These are phyloP conservation scores for Ranitomeya variabilis DNA, from an alignment of 2,113 vertebrate genomes.

Conservation along the genomic window DNA sequence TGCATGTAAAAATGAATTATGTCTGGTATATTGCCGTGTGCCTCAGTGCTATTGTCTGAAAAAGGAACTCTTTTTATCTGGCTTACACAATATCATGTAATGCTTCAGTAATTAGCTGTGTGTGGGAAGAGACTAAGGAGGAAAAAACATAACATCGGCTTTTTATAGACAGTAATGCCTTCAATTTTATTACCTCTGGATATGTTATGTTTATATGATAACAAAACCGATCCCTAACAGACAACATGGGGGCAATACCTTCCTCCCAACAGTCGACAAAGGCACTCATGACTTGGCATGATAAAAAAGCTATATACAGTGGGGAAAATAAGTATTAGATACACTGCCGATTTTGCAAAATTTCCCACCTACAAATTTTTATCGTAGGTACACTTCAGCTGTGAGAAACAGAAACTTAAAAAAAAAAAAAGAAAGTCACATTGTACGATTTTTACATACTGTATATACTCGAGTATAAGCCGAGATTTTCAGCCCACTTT, in stretches of 20 bases:
- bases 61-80: conserved; percentile 26
- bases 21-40: conserved; percentile 9
- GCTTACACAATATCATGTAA: conserved; percentile 10
- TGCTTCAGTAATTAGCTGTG: conserved; percentile 17
- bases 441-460: too few species aligned
- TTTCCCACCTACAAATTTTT: too few species aligned
- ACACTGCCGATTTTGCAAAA: too few species aligned
- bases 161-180: conserved; percentile 37
- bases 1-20: conserved; percentile 8
- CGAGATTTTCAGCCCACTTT: too few species aligned
- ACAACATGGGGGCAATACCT: neutral
- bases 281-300: neutral
- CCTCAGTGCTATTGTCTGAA: neutral
- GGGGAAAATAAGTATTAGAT: too few species aligned
- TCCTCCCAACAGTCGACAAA: neutral
- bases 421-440: too few species aligned
- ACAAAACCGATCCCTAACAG: conserved; percentile 15
- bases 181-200: conserved; percentile 14
- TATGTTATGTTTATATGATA: conserved; percentile 14
- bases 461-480: too few species aligned
- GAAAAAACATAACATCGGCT: conserved; percentile 22
- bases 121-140: conserved; percentile 31
- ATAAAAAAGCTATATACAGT: too few species aligned
- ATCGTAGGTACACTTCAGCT: too few species aligned
- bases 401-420: too few species aligned